These are phyloP conservation scores for Calidris pugnax DNA, from an alignment of 2,113 vertebrate genomes.

Conservation along the genomic window DNA sequence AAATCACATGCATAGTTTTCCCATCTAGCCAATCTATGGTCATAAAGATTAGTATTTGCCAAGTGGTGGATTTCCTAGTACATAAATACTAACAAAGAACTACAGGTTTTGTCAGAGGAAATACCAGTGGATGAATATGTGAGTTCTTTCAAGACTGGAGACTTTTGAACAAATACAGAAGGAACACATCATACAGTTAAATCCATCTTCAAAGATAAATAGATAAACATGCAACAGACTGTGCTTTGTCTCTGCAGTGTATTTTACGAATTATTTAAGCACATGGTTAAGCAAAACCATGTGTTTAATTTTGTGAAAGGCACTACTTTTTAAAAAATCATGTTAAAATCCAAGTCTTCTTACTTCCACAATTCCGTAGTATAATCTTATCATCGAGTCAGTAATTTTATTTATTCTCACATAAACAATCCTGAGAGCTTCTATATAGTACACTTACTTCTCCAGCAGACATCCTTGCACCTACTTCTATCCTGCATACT, in stretches of 20 bases:
- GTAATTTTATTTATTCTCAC: background rate
- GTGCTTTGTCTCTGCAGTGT: background rate
- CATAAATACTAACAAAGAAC: background rate
- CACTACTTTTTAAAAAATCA: background rate
- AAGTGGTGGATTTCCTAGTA: background rate
- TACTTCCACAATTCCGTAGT: background rate
- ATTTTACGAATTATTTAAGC: background rate
- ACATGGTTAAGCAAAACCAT: rapidly evolving
- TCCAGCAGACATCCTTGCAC: background rate
- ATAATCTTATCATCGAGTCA: background rate
- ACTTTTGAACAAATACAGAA: background rate
- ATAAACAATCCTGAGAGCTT: background rate
- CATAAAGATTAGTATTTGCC: background rate
- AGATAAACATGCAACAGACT: background rate
- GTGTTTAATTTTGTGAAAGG: background rate
- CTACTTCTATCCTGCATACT: background rate
- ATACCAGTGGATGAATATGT: background rate
- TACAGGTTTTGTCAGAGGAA: background rate
- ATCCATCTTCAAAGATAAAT: background rate
- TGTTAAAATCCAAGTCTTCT: background rate
- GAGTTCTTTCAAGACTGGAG: background rate
- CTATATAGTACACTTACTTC: background rate
- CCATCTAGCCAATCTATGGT: background rate
- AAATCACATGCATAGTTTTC: background rate
- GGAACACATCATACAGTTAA: background rate